These are phyloP conservation scores for Drosophila nr. fundita DNA, from an alignment of 2,888 invertebrate genomes.

Conservation along the genomic window DNA sequence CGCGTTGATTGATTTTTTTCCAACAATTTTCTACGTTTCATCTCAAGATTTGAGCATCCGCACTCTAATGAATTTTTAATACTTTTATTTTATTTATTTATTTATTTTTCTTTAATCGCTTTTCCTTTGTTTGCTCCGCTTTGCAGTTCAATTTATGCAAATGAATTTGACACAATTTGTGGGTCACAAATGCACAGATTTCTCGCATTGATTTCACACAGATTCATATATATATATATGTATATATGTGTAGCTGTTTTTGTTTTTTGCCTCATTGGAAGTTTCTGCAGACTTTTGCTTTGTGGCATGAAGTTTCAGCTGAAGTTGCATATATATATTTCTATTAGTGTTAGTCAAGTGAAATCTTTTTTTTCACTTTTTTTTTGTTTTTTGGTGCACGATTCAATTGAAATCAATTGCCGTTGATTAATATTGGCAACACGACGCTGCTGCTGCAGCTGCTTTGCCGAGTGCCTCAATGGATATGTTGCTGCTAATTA, in stretches of 20 bases:
- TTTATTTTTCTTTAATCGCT: background rate
- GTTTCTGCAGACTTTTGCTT: background rate
- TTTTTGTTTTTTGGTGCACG: slow-evolving; percentile 45
- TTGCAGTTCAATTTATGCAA: slow-evolving; percentile 43
- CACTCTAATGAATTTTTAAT: slow-evolving; percentile 70
- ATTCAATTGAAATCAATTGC: slow-evolving; percentile 71
- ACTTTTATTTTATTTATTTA: slow-evolving; percentile 31
- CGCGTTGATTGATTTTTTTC: slow-evolving; percentile 65
- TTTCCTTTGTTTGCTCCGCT: background rate
- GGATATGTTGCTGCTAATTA: slow-evolving; percentile 61
- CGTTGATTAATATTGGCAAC: slow-evolving; percentile 66
- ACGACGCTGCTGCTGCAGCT: slow-evolving; percentile 57
- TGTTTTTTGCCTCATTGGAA: background rate
- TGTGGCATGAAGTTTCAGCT: background rate
- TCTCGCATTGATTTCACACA: slow-evolving; percentile 40
- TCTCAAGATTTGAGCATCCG: slow-evolving; percentile 22
- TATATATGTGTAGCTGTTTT: background rate
- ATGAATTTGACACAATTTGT: slow-evolving; percentile 71
- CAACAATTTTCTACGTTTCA: slow-evolving; percentile 54
- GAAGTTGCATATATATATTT: slow-evolving; percentile 7
- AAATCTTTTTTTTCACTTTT: slow-evolving; percentile 32
- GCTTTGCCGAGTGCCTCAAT: slow-evolving; percentile 26
- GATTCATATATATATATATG: background rate
- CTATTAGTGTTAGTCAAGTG: slow-evolving; percentile 16
- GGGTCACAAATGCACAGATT: slow-evolving; percentile 18